These are phyloP conservation scores for Ciona savignyi DNA, from an alignment of 23 tunicate species.

Conservation along the genomic window DNA sequence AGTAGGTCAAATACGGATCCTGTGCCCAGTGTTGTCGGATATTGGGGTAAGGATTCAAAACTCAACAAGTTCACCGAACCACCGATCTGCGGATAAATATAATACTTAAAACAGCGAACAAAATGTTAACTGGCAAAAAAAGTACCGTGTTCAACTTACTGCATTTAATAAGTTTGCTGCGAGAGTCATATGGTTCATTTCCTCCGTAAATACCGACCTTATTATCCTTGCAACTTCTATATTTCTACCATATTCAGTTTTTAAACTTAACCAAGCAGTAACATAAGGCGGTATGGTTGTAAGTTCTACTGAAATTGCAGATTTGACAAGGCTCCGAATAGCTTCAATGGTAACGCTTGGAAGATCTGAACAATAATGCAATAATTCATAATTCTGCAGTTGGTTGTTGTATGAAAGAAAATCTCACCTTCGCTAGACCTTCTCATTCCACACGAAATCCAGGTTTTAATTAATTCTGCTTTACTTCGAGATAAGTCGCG, in stretches of 20 bases:
- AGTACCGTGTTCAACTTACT: too few species aligned
- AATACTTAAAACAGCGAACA: too few species aligned
- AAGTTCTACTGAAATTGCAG: slow-evolving; percentile 18
- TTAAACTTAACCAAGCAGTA: slow-evolving; percentile 33
- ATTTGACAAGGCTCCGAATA: background rate
- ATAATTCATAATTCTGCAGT: too few species aligned
- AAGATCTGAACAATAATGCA: too few species aligned
- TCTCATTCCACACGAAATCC: slow-evolving; percentile 46
- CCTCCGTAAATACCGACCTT: slow-evolving; percentile 23
- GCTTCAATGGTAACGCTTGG: too few species aligned
- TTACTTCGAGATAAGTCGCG: slow-evolving; percentile 23
- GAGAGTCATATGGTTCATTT: slow-evolving; percentile 36
- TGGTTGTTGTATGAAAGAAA: too few species aligned
- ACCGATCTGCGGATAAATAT: slow-evolving; percentile 26
- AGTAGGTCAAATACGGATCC: slow-evolving; percentile 9
- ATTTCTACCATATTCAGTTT: slow-evolving; percentile 27
- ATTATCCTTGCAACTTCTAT: slow-evolving; percentile 15
- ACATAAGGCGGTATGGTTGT: slow-evolving; percentile 32
- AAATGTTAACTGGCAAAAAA: too few species aligned
- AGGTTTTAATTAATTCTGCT: slow-evolving; percentile 10
- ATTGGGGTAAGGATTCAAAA: slow-evolving; percentile 8
- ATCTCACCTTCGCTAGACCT: too few species aligned
- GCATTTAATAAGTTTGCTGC: slow-evolving; percentile 27
- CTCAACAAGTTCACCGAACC: slow-evolving; percentile 19
- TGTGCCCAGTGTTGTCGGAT: slow-evolving; percentile 14